Evolutionary conservation across 2,113 vertebrate genomes (phyloP).

Genomic region (Petrocephalus microphthalmus): DNA sequence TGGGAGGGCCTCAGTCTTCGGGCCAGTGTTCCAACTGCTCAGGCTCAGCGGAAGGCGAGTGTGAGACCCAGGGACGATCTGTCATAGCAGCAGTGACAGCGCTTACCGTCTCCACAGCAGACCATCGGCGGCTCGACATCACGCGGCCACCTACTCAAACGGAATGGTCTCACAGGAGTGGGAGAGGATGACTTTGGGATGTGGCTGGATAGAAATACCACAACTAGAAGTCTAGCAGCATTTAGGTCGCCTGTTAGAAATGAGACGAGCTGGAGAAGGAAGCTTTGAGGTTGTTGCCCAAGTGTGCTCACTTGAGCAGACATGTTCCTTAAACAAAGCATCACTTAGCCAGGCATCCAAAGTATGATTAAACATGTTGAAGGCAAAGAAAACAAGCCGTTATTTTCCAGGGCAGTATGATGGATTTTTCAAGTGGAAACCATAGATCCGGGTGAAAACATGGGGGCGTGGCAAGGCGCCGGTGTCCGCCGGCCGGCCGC

Average conservation of each 20-base stretch:
- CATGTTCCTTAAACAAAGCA: conserved; percentile 12
- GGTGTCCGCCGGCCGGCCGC: not conserved
- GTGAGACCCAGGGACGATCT: not conserved
- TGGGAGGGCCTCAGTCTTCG: not conserved
- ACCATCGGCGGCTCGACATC: not conserved
- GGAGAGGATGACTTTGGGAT: not conserved
- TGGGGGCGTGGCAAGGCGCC: not conserved
- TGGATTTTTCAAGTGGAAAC: not conserved
- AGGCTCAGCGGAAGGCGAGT: not conserved
- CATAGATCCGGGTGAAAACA: not conserved
- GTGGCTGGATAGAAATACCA: not conserved
- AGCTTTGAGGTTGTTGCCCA: not conserved
- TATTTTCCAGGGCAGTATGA: conserved; percentile 2
- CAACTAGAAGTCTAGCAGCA: not conserved
- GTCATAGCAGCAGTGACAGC: not conserved
- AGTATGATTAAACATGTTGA: not conserved
- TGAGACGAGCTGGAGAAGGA: not conserved
- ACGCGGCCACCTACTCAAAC: not conserved
- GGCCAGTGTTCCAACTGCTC: not conserved
- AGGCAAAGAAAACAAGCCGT: conserved; percentile 8
- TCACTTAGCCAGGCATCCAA: conserved; percentile 5
- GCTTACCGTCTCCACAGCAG: not conserved
- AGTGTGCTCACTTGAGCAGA: not conserved
- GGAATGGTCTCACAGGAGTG: not conserved
- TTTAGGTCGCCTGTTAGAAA: not conserved